Conservation (phyloP, 1,140 invertebrate species). For the Arion vulgaris region DNA sequence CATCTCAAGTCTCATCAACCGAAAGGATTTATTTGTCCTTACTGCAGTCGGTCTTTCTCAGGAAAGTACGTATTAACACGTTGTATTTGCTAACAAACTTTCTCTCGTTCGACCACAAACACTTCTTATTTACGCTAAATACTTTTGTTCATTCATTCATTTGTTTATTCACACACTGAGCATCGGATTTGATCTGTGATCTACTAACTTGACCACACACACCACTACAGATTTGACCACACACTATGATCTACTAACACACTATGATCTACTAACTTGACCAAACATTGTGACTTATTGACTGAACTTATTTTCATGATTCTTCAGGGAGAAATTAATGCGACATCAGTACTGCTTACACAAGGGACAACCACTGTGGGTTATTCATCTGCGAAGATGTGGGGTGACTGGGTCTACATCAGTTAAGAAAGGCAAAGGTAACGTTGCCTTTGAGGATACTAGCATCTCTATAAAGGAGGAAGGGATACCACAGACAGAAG, state of each 20-base stretch:
- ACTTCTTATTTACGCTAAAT: too few relatives aligned
- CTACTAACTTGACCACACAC: too few relatives aligned
- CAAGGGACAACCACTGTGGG: constrained; percentile 32
- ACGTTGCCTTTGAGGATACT: background rate
- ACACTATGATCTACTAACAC: too few relatives aligned
- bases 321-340: constrained; percentile 44
- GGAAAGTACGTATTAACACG: constrained; percentile 37
- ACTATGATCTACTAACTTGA: too few relatives aligned
- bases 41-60: constrained; percentile 42
- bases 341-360: constrained; percentile 42
- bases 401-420: background rate
- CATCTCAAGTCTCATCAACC: constrained; percentile 47
- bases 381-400: constrained; percentile 36
- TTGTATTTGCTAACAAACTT: too few relatives aligned
- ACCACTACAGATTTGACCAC: too few relatives aligned
- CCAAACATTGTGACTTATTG: too few relatives aligned
- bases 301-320: too few relatives aligned
- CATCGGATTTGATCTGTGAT: too few relatives aligned
- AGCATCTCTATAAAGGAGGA: constrained; percentile 11
- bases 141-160: too few relatives aligned
- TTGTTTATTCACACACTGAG: too few relatives aligned
- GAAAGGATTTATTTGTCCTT: constrained; percentile 48
- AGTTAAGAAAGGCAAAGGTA: background rate
- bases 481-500: background rate
- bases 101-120: too few relatives aligned